Conservation (phyloP, 2,113 vertebrate species). For the Psephotus haematonotus region DNA sequence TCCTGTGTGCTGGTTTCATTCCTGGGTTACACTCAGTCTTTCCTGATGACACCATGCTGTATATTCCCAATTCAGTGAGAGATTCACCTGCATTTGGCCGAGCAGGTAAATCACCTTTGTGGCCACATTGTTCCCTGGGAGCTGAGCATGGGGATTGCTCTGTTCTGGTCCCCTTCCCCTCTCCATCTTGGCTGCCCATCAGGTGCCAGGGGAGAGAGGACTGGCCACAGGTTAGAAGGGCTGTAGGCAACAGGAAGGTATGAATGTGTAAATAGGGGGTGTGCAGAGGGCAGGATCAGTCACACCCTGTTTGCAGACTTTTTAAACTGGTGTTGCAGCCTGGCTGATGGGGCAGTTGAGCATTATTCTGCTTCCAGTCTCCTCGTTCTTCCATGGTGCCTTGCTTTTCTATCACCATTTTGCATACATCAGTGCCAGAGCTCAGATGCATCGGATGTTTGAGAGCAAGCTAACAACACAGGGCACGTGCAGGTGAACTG, state of each 20-base stretch:
- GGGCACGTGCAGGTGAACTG: not conserved
- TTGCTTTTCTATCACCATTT: not conserved
- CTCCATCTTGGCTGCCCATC: fast-evolving
- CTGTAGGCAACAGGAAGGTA: not conserved
- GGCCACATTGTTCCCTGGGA: not conserved
- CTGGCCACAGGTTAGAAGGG: fast-evolving
- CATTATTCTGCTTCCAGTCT: not conserved
- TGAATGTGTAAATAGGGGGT: not conserved
- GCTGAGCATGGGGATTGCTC: fast-evolving
- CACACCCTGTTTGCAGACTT: not conserved
- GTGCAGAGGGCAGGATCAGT: not conserved
- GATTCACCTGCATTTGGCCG: not conserved
- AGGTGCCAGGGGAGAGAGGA: not conserved
- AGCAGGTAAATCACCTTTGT: not conserved
- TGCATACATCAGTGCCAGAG: not conserved
- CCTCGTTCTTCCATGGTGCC: fast-evolving
- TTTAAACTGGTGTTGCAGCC: not conserved
- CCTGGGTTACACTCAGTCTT: not conserved
- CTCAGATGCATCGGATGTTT: not conserved
- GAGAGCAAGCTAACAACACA: not conserved
- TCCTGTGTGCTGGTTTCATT: fast-evolving
- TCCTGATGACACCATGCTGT: not conserved
- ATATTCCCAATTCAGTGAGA: not conserved
- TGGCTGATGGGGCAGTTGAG: not conserved
- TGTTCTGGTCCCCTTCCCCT: not conserved